Evolutionary conservation across 2,797 vertebrate species (phyloP).

Genomic region (Sebastes matsubarae): DNA sequence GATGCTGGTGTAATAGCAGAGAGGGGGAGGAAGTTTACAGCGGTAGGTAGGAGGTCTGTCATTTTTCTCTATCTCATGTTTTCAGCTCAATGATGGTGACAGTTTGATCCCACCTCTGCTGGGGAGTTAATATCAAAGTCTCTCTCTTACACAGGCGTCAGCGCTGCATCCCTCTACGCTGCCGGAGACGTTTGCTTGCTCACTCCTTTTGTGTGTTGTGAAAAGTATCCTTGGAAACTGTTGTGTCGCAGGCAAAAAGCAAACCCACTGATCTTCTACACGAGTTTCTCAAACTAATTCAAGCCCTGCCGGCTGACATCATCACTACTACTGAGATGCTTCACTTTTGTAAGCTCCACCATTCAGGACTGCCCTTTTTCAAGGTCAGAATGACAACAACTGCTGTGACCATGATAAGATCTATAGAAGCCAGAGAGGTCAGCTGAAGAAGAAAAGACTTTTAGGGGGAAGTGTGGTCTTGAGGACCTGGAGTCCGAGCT

Average conservation of each 20-base stretch:
- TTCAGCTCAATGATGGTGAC: conserved; percentile 18
- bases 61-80: conserved; percentile 20
- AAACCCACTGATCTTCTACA: conserved; percentile 53
- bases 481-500: conserved; percentile 39
- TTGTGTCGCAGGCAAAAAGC: conserved; percentile 50
- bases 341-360: conserved; percentile 3
- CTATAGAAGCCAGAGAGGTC: conserved; percentile 42
- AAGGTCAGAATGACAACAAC: conserved; percentile 67
- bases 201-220: conserved; percentile 45
- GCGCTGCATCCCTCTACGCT: conserved; percentile 22
- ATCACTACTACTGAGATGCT: conserved; percentile 33
- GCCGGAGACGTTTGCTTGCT: conserved; percentile 36
- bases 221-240: conserved; percentile 77
- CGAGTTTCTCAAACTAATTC: conserved; percentile 50
- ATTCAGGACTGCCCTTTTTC: conserved; percentile 45
- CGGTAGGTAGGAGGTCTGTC: not conserved
- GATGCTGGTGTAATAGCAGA: conserved; percentile 22
- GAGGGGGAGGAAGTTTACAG: conserved; percentile 3
- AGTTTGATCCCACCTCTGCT: conserved; percentile 39
- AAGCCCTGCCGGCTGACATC: conserved; percentile 44
- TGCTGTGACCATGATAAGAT: conserved; percentile 40
- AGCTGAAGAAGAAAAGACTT: conserved; percentile 28
- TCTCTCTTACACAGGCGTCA: conserved; percentile 18
- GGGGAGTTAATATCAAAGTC: conserved; percentile 51
- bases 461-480: not conserved